Conservation (phyloP, 2,113 vertebrate species). For the human (Homo sapiens) region DNA sequence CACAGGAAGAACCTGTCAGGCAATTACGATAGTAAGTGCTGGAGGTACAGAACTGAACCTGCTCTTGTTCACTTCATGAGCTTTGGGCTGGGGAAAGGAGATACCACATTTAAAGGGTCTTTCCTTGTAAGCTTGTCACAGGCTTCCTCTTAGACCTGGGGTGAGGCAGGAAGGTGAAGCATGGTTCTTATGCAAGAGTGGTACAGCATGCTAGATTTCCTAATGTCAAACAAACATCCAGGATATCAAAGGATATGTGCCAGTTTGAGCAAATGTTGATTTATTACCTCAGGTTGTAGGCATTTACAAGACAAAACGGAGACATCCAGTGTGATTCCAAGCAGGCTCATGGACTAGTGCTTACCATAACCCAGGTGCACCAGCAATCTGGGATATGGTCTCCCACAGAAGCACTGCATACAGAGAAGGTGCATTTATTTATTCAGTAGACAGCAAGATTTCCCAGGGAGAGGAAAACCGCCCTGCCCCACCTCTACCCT, state of each 20-base stretch:
- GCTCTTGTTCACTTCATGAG: not conserved
- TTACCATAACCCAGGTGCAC: not conserved
- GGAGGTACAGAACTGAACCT: not conserved
- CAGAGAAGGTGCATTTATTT: not conserved
- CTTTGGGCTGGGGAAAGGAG: not conserved
- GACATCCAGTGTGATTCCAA: not conserved
- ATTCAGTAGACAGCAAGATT: not conserved
- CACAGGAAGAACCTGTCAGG: too few relatives aligned
- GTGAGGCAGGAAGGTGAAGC: not conserved
- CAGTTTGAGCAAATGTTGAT: not conserved
- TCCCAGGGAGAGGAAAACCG: not conserved
- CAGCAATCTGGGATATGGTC: not conserved
- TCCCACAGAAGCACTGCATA: not conserved
- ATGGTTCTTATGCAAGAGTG: not conserved
- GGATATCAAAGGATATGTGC: not conserved
- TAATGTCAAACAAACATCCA: not conserved
- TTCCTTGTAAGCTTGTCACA: not conserved
- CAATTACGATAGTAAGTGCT: accelerated
- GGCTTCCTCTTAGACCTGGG: not conserved
- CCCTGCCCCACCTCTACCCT: not conserved
- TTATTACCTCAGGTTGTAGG: not conserved
- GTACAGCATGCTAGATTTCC: not conserved
- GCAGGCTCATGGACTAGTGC: not conserved
- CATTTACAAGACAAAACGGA: not conserved
- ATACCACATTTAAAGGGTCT: not conserved